Percentiles rank a stretch among this genome's conserved stretches.
These are phyloP conservation scores for Melanotaenia pygmaea DNA, from an alignment of 2,797 vertebrate genomes.

Conservation along the genomic window DNA sequence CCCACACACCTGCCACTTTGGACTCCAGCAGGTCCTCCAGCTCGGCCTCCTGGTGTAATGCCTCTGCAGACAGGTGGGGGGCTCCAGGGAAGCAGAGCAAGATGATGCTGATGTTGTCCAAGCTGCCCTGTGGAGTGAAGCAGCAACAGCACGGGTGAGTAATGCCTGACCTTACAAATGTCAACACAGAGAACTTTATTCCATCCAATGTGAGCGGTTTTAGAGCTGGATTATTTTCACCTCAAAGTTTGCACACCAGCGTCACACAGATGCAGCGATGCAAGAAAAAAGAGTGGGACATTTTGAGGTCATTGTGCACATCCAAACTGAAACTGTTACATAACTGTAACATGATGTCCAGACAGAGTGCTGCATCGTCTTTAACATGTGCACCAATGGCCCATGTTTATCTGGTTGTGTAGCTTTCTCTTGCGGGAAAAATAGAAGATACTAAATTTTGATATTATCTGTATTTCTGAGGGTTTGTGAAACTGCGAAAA, in stretches of 20 bases:
- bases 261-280: conserved; percentile 30
- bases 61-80: conserved; percentile 85
- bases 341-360: conserved; percentile 64
- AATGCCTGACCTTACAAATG: conserved; percentile 40
- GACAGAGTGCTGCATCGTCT: conserved; percentile 20
- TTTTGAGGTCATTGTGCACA: conserved; percentile 75
- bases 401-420: conserved; percentile 12
- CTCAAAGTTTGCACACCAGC: conserved; percentile 17
- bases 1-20: conserved; percentile 84
- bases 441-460: neutral
- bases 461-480: neutral
- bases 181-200: conserved; percentile 23
- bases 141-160: conserved; percentile 31
- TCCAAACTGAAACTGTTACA: conserved; percentile 65
- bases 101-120: conserved; percentile 90
- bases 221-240: conserved; percentile 30
- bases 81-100: conserved; percentile 87
- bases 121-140: conserved; percentile 82
- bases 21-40: conserved; percentile 83
- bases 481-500: neutral
- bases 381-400: conserved; percentile 19
- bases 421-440: conserved; percentile 7
- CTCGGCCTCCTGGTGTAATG: conserved; percentile 82
- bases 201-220: conserved; percentile 23
- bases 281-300: conserved; percentile 61